These are phyloP conservation scores for Cataglyphis rosenhaueri DNA, from an alignment of 2,888 invertebrate genomes.

Conservation along the genomic window DNA sequence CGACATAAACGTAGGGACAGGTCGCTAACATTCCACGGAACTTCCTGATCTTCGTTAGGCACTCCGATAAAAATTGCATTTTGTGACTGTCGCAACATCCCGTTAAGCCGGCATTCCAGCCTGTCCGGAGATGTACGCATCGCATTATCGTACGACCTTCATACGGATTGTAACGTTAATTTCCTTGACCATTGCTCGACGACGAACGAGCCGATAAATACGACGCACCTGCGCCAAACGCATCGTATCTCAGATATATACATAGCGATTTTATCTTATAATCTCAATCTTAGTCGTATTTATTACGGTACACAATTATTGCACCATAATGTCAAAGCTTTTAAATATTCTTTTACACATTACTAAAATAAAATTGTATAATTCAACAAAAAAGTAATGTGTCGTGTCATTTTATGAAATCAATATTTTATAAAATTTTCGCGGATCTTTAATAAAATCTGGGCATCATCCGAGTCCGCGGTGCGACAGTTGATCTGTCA, in stretches of 20 bases:
- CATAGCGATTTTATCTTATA: neutral
- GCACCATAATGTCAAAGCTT: too few relatives aligned
- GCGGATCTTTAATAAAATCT: neutral
- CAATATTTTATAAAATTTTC: neutral
- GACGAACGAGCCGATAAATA: slow-evolving; percentile 18
- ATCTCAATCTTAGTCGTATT: slow-evolving; percentile 3
- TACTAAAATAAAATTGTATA: neutral
- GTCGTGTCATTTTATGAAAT: neutral
- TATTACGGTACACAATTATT: neutral
- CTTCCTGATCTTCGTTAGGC: slow-evolving; percentile 67
- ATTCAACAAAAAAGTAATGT: neutral
- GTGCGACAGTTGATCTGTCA: slow-evolving; percentile 45
- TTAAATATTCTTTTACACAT: neutral
- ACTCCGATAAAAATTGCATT: slow-evolving; percentile 65
- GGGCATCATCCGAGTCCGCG: neutral
- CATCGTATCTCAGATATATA: neutral
- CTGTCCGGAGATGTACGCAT: slow-evolving; percentile 35
- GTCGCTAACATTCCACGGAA: slow-evolving; percentile 71
- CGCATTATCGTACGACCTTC: slow-evolving; percentile 62
- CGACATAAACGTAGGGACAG: slow-evolving; percentile 73
- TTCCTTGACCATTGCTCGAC: neutral
- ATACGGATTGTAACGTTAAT: slow-evolving; percentile 59
- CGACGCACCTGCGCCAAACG: neutral
- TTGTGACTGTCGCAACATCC: slow-evolving; percentile 48
- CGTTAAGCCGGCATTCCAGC: slow-evolving; percentile 64